Percentiles rank a stretch among this genome's conserved stretches.
Evolutionary conservation across 1,140 invertebrate genomes (phyloP).

Genomic region (Nautilus pompilius): DNA sequence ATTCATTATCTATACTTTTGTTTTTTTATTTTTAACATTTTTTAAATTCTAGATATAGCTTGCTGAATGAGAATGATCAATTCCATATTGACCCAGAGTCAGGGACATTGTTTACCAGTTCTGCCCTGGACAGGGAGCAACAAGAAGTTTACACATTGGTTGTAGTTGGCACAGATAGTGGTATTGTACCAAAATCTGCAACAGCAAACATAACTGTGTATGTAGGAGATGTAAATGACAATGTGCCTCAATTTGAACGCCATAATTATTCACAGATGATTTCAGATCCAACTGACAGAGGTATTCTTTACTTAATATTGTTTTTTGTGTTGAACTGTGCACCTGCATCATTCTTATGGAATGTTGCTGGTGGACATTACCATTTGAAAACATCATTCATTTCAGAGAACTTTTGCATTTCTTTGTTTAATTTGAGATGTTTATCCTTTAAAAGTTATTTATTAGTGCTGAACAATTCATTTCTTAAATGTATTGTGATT

Average conservation of each 20-base stretch:
- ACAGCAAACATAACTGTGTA: constrained; percentile 32
- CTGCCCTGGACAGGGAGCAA: constrained; percentile 74
- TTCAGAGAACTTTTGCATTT: too few relatives aligned
- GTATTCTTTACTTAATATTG: constrained; percentile 14
- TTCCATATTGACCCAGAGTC: constrained; percentile 84
- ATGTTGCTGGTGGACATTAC: too few relatives aligned
- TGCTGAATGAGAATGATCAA: constrained; percentile 65
- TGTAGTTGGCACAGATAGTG: constrained; percentile 66
- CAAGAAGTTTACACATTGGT: constrained; percentile 66
- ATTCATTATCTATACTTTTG: too few relatives aligned
- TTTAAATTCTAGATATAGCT: too few relatives aligned
- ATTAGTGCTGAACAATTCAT: too few relatives aligned
- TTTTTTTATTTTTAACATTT: too few relatives aligned
- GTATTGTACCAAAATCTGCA: constrained; percentile 30
- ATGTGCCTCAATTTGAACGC: constrained; percentile 75
- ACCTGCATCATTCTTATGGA: too few relatives aligned
- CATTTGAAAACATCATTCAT: too few relatives aligned
- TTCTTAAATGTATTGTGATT: too few relatives aligned
- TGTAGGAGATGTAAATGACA: constrained; percentile 84
- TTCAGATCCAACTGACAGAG: constrained; percentile 28
- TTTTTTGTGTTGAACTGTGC: neutral
- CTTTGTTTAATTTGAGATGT: too few relatives aligned
- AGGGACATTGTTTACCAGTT: constrained; percentile 75
- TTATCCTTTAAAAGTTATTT: too few relatives aligned
- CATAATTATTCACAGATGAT: constrained; percentile 30